A percentile compares a stretch with the other conserved stretches of the same genome.
phyloP scores from a whole-genome alignment of 2,888 invertebrate genomes.

The Eupithecia dodoneata region DNA sequence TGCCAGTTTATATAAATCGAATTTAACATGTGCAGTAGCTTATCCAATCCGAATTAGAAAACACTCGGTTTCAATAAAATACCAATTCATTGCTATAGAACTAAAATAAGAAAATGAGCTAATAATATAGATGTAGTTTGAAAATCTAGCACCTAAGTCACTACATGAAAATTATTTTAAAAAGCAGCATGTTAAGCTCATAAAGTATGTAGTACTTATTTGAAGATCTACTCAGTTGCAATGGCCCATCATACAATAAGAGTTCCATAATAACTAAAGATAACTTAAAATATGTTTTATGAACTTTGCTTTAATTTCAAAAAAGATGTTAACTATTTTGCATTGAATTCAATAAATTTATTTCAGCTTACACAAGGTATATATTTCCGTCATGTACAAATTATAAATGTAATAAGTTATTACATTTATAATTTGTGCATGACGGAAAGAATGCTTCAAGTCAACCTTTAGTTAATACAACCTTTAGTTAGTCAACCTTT shows the following conservation, averaged over 20 bases:
- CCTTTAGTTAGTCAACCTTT: too few species aligned
- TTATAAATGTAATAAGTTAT: background rate
- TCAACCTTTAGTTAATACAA: too few species aligned
- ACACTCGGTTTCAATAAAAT: constrained; percentile 25
- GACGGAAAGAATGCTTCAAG: too few species aligned
- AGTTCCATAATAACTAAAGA: background rate
- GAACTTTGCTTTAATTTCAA: background rate
- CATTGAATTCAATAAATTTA: background rate
- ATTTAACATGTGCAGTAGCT: constrained; percentile 3
- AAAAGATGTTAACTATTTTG: background rate
- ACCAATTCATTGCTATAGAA: constrained; percentile 29
- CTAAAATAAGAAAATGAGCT: constrained; percentile 15
- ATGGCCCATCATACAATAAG: constrained; percentile 12
- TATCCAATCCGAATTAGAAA: constrained; percentile 3
- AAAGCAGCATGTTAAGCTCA: constrained; percentile 13
- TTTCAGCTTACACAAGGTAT: background rate
- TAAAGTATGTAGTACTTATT: background rate
- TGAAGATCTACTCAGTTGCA: constrained; percentile 5
- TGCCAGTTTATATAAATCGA: background rate
- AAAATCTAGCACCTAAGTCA: constrained; percentile 20
- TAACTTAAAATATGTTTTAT: background rate
- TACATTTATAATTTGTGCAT: too few species aligned
- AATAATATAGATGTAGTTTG: constrained; percentile 6
- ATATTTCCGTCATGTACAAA: background rate
- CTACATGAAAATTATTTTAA: constrained; percentile 14